Conservation (phyloP, 2,797 vertebrate species). For the Lindbergichthys nudifrons region DNA sequence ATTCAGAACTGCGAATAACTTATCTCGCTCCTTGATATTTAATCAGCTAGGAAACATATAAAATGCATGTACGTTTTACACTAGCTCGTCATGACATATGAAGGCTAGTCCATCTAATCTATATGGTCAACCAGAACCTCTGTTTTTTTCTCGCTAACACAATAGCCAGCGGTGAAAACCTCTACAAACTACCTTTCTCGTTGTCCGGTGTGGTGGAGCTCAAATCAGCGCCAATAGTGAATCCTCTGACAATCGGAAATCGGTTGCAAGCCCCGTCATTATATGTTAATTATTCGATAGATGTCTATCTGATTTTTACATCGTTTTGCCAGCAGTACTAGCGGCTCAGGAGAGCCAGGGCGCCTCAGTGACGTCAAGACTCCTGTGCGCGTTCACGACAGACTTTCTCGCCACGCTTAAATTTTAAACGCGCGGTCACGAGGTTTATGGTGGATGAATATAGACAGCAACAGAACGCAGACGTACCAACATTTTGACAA, state of each 20-base stretch:
- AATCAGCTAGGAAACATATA: not conserved
- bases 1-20: constrained; percentile 4
- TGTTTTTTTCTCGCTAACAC: constrained; percentile 73
- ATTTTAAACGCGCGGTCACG: constrained; percentile 75
- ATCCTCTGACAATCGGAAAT: constrained; percentile 42
- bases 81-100: constrained; percentile 47
- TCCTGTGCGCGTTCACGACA: constrained; percentile 76
- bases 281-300: constrained; percentile 57
- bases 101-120: constrained; percentile 54
- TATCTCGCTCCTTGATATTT: not conserved
- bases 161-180: constrained; percentile 69
- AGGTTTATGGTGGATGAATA: not conserved
- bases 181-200: constrained; percentile 69
- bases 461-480: not conserved
- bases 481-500: not conserved
- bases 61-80: constrained; percentile 8
- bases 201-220: constrained; percentile 43
- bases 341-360: constrained; percentile 83
- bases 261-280: constrained; percentile 44
- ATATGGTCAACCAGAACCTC: constrained; percentile 69
- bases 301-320: constrained; percentile 75
- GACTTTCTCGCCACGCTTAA: constrained; percentile 77
- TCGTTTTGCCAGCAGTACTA: constrained; percentile 80
- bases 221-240: constrained; percentile 26
- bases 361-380: constrained; percentile 87